Conservation (phyloP, 2,797 vertebrate genomes). For the Acipenser ruthenus region DNA sequence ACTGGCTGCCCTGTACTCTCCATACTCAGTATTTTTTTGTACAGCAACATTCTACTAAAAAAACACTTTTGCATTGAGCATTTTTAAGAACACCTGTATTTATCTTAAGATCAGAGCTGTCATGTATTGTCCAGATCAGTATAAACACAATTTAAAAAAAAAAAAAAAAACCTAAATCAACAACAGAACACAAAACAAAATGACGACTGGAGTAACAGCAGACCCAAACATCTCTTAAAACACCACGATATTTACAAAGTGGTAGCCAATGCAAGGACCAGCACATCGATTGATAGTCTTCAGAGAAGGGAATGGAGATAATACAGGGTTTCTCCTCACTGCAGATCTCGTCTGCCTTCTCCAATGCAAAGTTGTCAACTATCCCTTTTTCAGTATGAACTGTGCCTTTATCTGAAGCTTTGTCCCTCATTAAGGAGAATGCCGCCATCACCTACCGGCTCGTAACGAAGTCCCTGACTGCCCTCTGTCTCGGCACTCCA, state of each 20-base stretch:
- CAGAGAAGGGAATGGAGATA: too few relatives aligned
- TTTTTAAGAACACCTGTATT: constrained; percentile 14
- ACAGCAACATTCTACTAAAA: neutral
- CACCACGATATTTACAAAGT: constrained; percentile 4
- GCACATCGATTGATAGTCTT: too few relatives aligned
- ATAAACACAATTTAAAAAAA: constrained; percentile 10
- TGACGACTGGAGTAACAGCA: neutral
- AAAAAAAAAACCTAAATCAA: constrained; percentile 4
- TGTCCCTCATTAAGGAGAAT: constrained; percentile 16
- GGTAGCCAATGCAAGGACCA: neutral
- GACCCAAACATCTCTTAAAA: constrained; percentile 7
- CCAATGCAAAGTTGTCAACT: too few relatives aligned
- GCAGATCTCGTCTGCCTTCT: too few relatives aligned
- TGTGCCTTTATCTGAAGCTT: neutral
- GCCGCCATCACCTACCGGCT: too few relatives aligned
- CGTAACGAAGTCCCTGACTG: too few relatives aligned
- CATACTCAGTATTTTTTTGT: too few relatives aligned
- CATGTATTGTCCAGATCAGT: constrained; percentile 11
- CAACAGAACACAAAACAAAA: neutral
- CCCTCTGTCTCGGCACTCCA: too few relatives aligned
- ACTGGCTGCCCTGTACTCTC: neutral
- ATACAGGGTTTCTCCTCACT: too few relatives aligned
- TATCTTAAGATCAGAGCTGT: neutral
- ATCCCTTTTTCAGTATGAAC: too few relatives aligned
- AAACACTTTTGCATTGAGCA: constrained; percentile 1